Percentiles rank a stretch among this genome's conserved stretches.
phyloP scores from a whole-genome alignment of 2,888 invertebrate species.

The Helobdella robusta region DNA sequence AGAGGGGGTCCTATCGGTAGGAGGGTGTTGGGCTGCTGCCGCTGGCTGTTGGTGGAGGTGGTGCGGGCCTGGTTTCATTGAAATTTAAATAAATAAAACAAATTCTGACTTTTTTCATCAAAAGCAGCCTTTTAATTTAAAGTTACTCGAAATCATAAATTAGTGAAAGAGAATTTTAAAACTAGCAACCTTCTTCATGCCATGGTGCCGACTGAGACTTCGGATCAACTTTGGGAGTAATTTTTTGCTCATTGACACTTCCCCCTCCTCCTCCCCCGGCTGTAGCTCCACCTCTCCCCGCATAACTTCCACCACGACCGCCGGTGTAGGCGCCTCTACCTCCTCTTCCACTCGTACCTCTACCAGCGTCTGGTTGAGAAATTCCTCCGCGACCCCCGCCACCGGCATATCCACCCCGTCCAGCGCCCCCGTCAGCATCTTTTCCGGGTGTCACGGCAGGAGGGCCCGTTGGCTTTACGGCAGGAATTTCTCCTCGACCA shows the following conservation, averaged over 20 bases:
- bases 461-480: too few relatives aligned
- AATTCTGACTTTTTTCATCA: not conserved
- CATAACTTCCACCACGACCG: not conserved
- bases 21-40: not conserved
- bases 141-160: not conserved
- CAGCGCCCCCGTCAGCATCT: not conserved
- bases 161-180: not conserved
- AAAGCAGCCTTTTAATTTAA: not conserved
- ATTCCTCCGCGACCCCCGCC: not conserved
- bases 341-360: conserved; percentile 1
- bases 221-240: conserved; percentile 6
- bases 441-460: not conserved
- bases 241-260: not conserved
- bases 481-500: not conserved
- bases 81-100: not conserved
- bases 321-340: conserved; percentile 1
- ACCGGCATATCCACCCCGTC: conserved; percentile 4
- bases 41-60: not conserved
- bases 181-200: conserved; percentile 10
- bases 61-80: not conserved
- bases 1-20: conserved; percentile 12
- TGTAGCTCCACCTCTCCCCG: conserved; percentile 7
- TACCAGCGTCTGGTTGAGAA: not conserved
- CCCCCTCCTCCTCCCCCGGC: conserved; percentile 6
- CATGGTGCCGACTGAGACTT: conserved; percentile 6